Percentiles rank a stretch among this genome's conserved stretches.
Evolutionary conservation across 2,113 vertebrate species (phyloP).

Genomic region (Raphicerus campestris): DNA sequence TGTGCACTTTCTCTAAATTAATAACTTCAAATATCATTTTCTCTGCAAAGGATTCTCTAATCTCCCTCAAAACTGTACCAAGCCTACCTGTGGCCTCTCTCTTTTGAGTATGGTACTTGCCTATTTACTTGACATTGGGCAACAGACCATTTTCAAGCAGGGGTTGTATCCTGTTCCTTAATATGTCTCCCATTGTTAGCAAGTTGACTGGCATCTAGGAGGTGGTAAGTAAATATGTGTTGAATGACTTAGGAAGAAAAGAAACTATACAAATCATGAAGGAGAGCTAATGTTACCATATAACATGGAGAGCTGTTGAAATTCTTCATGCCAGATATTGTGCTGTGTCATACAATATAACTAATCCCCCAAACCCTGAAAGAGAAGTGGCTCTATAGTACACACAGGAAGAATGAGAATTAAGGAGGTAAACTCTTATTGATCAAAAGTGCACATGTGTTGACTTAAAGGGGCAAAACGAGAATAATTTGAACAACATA

Average conservation of each 20-base stretch:
- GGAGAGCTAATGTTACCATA: background rate
- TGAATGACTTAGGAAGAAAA: background rate
- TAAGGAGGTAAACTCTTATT: background rate
- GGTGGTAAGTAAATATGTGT: background rate
- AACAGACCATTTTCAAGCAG: background rate
- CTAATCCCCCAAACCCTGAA: background rate
- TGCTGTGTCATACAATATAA: background rate
- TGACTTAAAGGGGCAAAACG: background rate
- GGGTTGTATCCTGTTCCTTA: background rate
- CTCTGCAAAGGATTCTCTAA: background rate
- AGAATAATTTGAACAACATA: background rate
- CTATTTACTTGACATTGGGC: background rate
- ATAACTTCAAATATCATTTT: background rate
- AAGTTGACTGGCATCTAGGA: background rate
- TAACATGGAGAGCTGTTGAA: background rate
- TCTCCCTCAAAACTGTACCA: background rate
- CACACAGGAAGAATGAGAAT: background rate
- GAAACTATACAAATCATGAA: background rate
- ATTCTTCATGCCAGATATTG: background rate
- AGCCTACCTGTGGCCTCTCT: background rate
- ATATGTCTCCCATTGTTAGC: background rate
- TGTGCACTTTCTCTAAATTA: background rate
- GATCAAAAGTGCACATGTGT: background rate
- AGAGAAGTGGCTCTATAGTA: background rate
- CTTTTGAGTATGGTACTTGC: background rate